These are phyloP conservation scores for Gobiocypris rarus DNA, from an alignment of 2,113 vertebrate genomes.

Conservation along the genomic window DNA sequence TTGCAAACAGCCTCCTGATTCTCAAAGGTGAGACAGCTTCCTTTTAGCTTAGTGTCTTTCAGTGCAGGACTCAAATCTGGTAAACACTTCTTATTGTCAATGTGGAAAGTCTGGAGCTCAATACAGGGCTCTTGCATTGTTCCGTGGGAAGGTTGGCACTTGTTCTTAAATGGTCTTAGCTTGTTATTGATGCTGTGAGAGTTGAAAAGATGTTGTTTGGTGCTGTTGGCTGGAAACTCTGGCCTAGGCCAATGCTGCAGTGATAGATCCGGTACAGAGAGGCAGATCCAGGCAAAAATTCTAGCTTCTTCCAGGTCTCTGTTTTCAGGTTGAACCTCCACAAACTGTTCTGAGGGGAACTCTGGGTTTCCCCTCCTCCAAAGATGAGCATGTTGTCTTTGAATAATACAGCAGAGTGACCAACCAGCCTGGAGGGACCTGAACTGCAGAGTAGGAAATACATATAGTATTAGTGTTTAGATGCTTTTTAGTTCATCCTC, in stretches of 20 bases:
- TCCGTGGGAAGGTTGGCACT: conserved; percentile 64
- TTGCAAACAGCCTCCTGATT: conserved; percentile 66
- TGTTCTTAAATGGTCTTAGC: conserved; percentile 72
- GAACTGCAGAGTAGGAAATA: conserved; percentile 71
- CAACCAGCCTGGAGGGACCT: conserved; percentile 81
- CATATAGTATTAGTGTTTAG: not conserved
- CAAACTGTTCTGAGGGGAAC: conserved; percentile 68
- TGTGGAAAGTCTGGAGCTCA: conserved; percentile 80
- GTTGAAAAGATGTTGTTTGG: not conserved
- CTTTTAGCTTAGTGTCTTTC: conserved; percentile 27
- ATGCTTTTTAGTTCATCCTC: no score
- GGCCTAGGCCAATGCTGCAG: conserved; percentile 77
- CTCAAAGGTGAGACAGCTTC: conserved; percentile 66
- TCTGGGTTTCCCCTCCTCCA: conserved; percentile 81
- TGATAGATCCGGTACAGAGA: conserved; percentile 79
- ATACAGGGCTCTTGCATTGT: conserved; percentile 66
- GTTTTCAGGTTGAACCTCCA: conserved; percentile 82
- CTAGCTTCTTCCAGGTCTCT: conserved; percentile 76
- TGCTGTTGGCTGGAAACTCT: conserved; percentile 64
- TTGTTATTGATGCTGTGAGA: conserved; percentile 44
- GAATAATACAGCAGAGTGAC: conserved; percentile 80
- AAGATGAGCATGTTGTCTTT: conserved; percentile 83
- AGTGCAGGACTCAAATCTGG: conserved; percentile 22
- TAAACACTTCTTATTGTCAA: not conserved
- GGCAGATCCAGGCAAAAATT: conserved; percentile 56